Evolutionary conservation across 2,888 invertebrate genomes (phyloP).

Genomic region (Epinotia brunnichana): DNA sequence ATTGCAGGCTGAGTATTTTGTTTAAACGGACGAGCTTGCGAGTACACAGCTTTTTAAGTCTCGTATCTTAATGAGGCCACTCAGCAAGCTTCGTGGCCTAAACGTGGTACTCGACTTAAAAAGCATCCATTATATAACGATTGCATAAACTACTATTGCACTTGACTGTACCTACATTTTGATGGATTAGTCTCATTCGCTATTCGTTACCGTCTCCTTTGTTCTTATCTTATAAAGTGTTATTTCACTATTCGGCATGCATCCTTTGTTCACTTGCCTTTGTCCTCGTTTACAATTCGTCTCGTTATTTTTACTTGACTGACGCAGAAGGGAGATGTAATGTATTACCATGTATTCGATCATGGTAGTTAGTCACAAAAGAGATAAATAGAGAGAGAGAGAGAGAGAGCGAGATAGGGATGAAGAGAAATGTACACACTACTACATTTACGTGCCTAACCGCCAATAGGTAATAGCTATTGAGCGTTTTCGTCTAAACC

Average conservation of each 20-base stretch:
- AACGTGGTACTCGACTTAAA: no score
- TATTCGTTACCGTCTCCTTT: slow-evolving; percentile 4
- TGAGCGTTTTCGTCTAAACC: no score
- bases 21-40: no score
- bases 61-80: no score
- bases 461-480: no score
- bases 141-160: no score
- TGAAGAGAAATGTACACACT: neutral
- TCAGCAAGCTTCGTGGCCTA: no score
- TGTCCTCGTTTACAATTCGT: neutral
- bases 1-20: no score
- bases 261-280: slow-evolving; percentile 2
- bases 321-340: neutral
- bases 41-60: no score
- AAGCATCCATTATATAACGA: no score
- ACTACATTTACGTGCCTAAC: no score
- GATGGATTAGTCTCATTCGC: neutral
- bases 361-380: neutral
- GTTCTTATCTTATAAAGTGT: neutral
- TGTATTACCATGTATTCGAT: neutral
- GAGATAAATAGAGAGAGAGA: neutral
- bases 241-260: slow-evolving; percentile 4
- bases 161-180: neutral
- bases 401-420: neutral
- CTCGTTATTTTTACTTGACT: neutral